Base-by-base conservation (phyloP, 2,888 invertebrate genomes). In the Pyrrhia umbra region DNA sequence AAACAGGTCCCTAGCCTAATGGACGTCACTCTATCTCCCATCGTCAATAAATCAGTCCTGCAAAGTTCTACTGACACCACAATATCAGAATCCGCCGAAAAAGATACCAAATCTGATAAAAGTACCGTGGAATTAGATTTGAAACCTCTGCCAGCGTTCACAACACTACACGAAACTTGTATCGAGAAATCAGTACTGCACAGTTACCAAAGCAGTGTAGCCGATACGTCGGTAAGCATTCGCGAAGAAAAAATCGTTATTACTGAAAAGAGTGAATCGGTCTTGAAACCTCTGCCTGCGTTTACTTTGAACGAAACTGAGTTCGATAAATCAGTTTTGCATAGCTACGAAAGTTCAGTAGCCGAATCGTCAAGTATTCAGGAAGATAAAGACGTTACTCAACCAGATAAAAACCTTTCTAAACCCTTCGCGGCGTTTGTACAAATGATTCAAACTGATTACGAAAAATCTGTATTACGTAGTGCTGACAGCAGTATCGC, bases 11-110 rank as follows among this genome's bases (percentile, higher is more conserved):
- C 87, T 0, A 85, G 81, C 58, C 77, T 94, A 0, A 88, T 94
- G 88, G 93, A 94, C 40, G 88, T 94, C 0, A 91, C 92, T 0
- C 81, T 95, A 39, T 95, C 95, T 1, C 95, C 95, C 1, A 95
- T 95, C 61, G 84, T 86, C 10, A 90, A 94, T 73, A 93, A 93
- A 79, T 94, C 95, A 0, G 74, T 94, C 6, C 76, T 95, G 39
- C 88, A 87, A 63, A 93, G 93, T 68, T 89, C 92, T 0, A 77
- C 84, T 16, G 93, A 93, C 40, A 90, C 86, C 23, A 77, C 80
- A 0, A 49, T 89, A 8, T 85, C 87, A 20, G 85, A 87, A 45
- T 82, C 82, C 2, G 67, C 73, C 4, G 85, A 85, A 15, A 86
- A 85, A 68, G 84, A 83, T 9, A 49, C 51, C 0, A 85, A 87